Evolutionary conservation across 2,113 vertebrate genomes (phyloP).

Genomic region (Trinectes maculatus): DNA sequence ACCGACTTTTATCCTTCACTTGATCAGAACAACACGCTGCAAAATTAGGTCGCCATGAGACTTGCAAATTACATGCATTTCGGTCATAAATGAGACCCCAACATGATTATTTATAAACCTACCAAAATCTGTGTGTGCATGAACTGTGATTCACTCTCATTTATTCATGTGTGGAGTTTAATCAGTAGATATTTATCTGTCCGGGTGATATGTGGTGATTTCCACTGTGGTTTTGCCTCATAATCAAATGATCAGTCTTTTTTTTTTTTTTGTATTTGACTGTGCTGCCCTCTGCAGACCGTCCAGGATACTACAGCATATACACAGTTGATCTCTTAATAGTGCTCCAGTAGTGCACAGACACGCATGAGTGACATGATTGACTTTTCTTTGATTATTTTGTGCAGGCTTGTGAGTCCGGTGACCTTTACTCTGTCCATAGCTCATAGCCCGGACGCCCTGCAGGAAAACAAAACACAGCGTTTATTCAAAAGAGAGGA

Average conservation of each 20-base stretch:
- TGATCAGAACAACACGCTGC: constrained; percentile 41
- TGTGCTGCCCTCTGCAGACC: constrained; percentile 71
- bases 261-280: constrained; percentile 33
- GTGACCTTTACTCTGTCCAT: neutral
- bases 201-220: constrained; percentile 18
- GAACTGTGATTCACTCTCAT: neutral
- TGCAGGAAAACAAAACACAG: constrained; percentile 34
- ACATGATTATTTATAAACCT: constrained; percentile 24
- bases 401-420: constrained; percentile 4
- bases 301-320: constrained; percentile 27
- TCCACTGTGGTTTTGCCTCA: constrained; percentile 18
- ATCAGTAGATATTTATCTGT: constrained; percentile 2
- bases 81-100: constrained; percentile 17
- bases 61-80: constrained; percentile 37
- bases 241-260: constrained; percentile 1
- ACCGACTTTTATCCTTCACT: constrained; percentile 47
- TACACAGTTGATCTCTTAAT: constrained; percentile 28
- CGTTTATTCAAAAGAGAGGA: constrained; percentile 63
- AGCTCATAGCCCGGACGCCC: constrained; percentile 32
- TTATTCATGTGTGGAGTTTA: neutral
- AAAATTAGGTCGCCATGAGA: constrained; percentile 39
- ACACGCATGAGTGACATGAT: neutral
- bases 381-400: constrained; percentile 25
- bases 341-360: constrained; percentile 5
- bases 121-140: neutral